Evolutionary conservation across 2,113 vertebrate genomes (phyloP), one percentile per base, ranked within the genome.

Genomic region (Rousettus leschenaultii): DNA sequence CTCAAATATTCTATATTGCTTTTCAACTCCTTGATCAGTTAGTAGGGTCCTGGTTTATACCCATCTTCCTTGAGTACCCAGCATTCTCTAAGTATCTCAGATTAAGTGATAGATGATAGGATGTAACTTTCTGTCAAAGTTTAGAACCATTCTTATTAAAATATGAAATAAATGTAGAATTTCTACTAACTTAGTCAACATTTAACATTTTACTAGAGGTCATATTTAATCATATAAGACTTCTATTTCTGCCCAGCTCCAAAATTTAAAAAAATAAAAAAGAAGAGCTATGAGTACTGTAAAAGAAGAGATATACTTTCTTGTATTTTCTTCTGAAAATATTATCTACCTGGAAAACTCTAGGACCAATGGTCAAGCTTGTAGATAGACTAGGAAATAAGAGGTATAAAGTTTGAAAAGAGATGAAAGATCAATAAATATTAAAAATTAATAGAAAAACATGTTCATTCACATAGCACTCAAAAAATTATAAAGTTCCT

Each of bases 21-120:
- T 90, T 95, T 93, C 57, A 92, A 83, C 40, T 86, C 51, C 28
- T 92, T 89, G 24, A 53, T 75, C 51, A 80, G 5, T 79, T n/a
- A 66, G 9, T 66, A 85, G 48, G 21, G 33, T 95, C 85, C 16
- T 85, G 51, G 16, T 53, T 92, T 87, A 70, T 92, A 10, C 40
- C 22, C 92, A 3, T 70, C 13, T 77, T 68, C 15, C 33, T 24
- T 68, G 5, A 30, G 22, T 78, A 19, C 48, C 63, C 82, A 13
- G 82, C 61, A n/a, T 38, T 79, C 30, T 40, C 28, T 70, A 92
- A 89, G 9, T 48, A 15, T 59, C 33, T 95, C 77, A 71, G 22
- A 63, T 89, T 83, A 84, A 21, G 70, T 90, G 84, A 70, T 53
- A 86, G 79, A 30, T 78, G 6, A 87, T 45, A 77, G 59, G 18